Base-by-base conservation (phyloP, 2,113 vertebrate species). In the Piprites chloris region DNA sequence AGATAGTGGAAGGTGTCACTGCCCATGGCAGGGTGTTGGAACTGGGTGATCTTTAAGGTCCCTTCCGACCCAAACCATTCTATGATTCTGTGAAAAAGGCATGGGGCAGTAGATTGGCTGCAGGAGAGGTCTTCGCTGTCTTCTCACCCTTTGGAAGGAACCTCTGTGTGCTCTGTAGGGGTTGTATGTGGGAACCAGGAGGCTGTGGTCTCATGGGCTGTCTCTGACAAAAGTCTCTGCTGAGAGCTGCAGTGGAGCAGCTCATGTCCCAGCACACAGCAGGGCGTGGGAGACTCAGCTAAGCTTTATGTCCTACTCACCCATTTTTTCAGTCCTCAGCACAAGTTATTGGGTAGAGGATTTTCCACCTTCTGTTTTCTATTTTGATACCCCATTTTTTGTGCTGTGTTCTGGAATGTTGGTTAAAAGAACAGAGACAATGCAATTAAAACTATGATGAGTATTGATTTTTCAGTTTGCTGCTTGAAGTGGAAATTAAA, bases 401-500 rank as follows among this genome's bases (percentile, higher is more conserved):
- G 26, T 75, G 52, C 50, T 61, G 22, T 65, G 41, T 46, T 77
- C 79, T 67, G 39, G 19, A 86, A 47, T 11, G 35, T 4, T 78
- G 47, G 24, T 23, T 50, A 68, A 81, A 90, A 84, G 59, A 84
- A 74, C 22, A 81, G 66, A 66, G 69, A 26, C 59, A 78, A 20
- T 0, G 0, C 46, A 73, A 73, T 82, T 84, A 86, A 62, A 74
- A 4, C 39, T 37, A 8, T 77, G 27, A 59, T 63, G 65, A 75
- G 7, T 81, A 87, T 26, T 78, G 81, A 91, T 93, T 95, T 93
- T 95, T 94, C 69, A 87, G 35, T 82, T 94, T 91, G 61, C 27
- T 95, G 42, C 56, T 88, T 85, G 56, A 85, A 94, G 15, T 89
- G 66, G 74, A 91, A 95, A 85, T 94, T 89, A 67, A 87, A 89